These are phyloP conservation scores for Zele albiditarsus DNA, from an alignment of 2,888 invertebrate genomes.

Conservation along the genomic window DNA sequence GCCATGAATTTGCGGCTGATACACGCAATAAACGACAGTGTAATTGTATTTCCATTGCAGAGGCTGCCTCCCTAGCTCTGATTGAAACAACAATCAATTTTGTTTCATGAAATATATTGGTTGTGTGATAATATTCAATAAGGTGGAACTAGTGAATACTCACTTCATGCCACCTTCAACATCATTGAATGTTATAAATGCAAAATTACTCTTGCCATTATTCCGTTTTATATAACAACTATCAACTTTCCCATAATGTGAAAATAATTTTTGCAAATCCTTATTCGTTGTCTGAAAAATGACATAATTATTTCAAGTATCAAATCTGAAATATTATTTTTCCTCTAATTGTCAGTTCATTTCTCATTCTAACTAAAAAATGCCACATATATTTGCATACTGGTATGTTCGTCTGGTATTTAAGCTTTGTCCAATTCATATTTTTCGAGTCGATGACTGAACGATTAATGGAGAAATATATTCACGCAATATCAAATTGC, in stretches of 20 bases:
- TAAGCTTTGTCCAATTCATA: no score
- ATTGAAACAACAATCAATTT: not conserved
- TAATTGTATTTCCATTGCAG: slow-evolving; percentile 59
- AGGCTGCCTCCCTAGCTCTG: slow-evolving; percentile 62
- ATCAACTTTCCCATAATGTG: slow-evolving; percentile 76
- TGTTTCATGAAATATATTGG: not conserved
- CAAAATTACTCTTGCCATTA: slow-evolving; percentile 73
- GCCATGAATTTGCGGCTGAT: slow-evolving; percentile 78
- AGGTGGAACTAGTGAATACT: slow-evolving; percentile 50
- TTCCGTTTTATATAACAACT: slow-evolving; percentile 76
- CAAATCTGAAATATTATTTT: no score
- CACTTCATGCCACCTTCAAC: slow-evolving; percentile 76
- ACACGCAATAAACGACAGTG: slow-evolving; percentile 72
- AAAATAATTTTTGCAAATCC: slow-evolving; percentile 75
- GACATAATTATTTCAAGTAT: slow-evolving; percentile 5
- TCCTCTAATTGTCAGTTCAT: no score
- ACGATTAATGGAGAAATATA: no score
- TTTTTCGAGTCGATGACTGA: no score
- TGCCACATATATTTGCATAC: no score
- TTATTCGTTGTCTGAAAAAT: slow-evolving; percentile 75
- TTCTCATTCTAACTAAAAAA: no score
- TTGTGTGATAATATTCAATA: not conserved
- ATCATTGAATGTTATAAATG: slow-evolving; percentile 76
- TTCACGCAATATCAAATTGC: no score
- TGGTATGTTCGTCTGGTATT: no score